Evolutionary conservation across 2,888 invertebrate species (phyloP), one percentile per base, ranked within the genome.

Genomic region (Autographa pulchrina): DNA sequence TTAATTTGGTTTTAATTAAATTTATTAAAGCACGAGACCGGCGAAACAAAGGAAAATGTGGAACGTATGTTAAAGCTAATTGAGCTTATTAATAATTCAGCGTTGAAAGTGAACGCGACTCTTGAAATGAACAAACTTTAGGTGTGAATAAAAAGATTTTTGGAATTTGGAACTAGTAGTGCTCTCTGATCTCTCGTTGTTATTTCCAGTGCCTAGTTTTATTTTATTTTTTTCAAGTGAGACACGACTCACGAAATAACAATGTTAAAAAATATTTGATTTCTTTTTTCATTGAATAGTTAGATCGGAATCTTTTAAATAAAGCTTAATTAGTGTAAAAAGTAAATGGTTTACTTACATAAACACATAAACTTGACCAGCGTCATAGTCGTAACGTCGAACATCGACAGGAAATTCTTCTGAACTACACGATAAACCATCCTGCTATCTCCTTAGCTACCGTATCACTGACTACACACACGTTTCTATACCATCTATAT

Each of bases 361-460:
- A 95, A 90, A 93, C 92, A 95, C 73, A 92, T 82, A 52, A 93
- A 74, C 83, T 93, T 94, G 83, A 82, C 84, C 86, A 92, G 69
- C 87, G 86, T 89, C 75, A 84, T 83, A 41, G 89, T 85, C 25
- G 89, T 87, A 20, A 89, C 81, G 81, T 90, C 85, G 85, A 89
- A 85, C 83, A 88, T 85, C 66, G 84, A 79, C 73, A 87, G 75
- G 74, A 91, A 89, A 83, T 88, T 90, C 83, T 90, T 91, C 84
- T 84, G 88, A 77, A 89, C 85, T 75, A 81, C 77, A 80, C 85
- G 86, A 82, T 85, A 90, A 88, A 90, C 88, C 93, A 92, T 92
- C 85, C 85, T 86, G 83, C 64, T 75, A 87, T 90, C 86, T 86
- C 89, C 92, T 89, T 91, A 91, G 88, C 83, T 89, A 92, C 92